These are phyloP conservation scores for Corythaixoides concolor DNA, from an alignment of 2,113 vertebrate genomes.

Conservation along the genomic window DNA sequence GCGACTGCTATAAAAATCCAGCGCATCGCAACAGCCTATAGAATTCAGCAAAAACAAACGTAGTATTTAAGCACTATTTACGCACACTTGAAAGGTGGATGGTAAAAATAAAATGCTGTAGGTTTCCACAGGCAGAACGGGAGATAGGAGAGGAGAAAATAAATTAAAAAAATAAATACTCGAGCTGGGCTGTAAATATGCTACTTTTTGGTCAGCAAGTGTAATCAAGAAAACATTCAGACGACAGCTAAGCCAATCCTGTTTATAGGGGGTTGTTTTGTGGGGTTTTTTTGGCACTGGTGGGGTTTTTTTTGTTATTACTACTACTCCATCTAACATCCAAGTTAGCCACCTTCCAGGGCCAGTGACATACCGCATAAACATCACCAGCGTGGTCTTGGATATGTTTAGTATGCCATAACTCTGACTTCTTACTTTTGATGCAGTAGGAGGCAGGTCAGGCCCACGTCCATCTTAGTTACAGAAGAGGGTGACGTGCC, in stretches of 20 bases:
- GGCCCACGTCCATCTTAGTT: not conserved
- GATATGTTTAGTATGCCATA: not conserved
- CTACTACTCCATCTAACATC: not conserved
- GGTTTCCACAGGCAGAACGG: not conserved
- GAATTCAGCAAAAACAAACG: not conserved
- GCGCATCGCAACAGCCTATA: not conserved
- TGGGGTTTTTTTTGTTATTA: not conserved
- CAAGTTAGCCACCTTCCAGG: not conserved
- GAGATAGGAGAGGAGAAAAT: not conserved
- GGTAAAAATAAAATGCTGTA: not conserved
- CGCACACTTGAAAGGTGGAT: not conserved
- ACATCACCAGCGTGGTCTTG: not conserved
- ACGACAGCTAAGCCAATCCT: not conserved
- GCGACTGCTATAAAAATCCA: not conserved
- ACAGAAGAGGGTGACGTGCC: not conserved
- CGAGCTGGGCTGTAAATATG: not conserved
- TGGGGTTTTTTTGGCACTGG: no score
- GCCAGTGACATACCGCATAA: not conserved
- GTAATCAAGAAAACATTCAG: not conserved
- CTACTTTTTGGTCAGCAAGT: not conserved
- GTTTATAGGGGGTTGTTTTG: rapidly evolving
- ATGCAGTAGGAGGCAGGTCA: not conserved
- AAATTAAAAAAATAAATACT: not conserved
- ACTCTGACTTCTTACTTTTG: not conserved
- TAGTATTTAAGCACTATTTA: not conserved